These are phyloP conservation scores for Saccostrea cuccullata DNA, from an alignment of 1,140 invertebrate genomes.

Conservation along the genomic window DNA sequence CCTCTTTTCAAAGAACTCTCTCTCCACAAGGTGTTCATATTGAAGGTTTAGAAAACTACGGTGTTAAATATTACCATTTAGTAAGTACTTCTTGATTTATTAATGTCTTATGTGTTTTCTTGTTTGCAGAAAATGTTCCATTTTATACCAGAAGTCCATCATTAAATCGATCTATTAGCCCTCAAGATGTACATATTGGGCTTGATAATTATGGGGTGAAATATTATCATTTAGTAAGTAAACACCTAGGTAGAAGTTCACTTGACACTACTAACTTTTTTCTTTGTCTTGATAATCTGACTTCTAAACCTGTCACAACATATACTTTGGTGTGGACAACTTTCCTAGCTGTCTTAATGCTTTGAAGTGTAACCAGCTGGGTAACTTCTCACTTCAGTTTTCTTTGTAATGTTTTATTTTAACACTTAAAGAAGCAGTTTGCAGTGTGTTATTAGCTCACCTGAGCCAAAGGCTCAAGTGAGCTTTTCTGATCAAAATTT, in stretches of 20 bases:
- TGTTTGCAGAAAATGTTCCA: slow-evolving; percentile 86
- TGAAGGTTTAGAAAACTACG: slow-evolving; percentile 83
- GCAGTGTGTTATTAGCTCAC: no score
- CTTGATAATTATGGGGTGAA: slow-evolving; percentile 84
- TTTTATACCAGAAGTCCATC: slow-evolving; percentile 80
- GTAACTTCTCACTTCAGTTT: no score
- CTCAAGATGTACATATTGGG: slow-evolving; percentile 60
- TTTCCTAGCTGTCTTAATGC: no score
- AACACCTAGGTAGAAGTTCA: slow-evolving; percentile 20
- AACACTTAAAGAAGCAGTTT: no score
- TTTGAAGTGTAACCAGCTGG: no score
- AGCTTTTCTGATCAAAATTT: no score
- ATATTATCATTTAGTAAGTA: slow-evolving; percentile 79
- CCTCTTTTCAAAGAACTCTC: slow-evolving; percentile 68
- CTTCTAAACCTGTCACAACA: neutral
- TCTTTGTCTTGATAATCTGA: neutral
- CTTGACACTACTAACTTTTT: slow-evolving; percentile 9
- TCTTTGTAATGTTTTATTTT: no score
- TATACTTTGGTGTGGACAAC: neutral
- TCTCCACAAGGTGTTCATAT: slow-evolving; percentile 67
- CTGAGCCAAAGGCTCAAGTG: no score
- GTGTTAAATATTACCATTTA: slow-evolving; percentile 80
- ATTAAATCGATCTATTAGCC: slow-evolving; percentile 71
- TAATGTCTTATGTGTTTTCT: neutral
- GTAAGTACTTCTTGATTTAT: slow-evolving; percentile 67